phyloP scores from a whole-genome alignment of 2,113 vertebrate species.

The Seriola rivoliana region DNA sequence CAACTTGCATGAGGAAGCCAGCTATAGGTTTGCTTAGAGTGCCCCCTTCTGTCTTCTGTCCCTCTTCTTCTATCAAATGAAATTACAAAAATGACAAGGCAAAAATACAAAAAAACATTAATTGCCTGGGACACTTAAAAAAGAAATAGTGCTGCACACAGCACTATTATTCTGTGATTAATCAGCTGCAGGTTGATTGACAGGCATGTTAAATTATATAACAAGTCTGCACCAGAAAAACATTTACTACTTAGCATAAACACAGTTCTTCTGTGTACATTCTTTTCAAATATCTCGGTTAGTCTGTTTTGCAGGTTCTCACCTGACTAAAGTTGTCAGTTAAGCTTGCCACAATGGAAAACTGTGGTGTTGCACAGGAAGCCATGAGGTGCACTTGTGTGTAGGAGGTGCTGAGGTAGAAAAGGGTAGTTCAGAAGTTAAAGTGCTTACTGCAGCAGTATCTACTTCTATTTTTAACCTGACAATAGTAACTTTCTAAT shows the following conservation, averaged over 20 bases:
- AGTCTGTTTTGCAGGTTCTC: slow-evolving; percentile 32
- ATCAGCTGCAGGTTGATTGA: neutral
- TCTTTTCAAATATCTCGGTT: neutral
- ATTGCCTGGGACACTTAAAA: neutral
- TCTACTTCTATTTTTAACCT: slow-evolving; percentile 78
- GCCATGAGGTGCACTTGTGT: slow-evolving; percentile 66
- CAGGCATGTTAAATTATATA: neutral
- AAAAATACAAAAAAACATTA: slow-evolving; percentile 23
- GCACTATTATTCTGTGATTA: neutral
- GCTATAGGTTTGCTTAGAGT: slow-evolving; percentile 54
- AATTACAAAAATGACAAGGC: slow-evolving; percentile 30
- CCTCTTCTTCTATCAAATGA: neutral
- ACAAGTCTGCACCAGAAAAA: neutral
- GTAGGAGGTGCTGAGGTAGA: slow-evolving; percentile 77
- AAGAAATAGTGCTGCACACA: neutral
- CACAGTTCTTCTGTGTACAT: neutral
- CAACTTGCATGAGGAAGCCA: slow-evolving; percentile 11
- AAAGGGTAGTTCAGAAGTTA: slow-evolving; percentile 70
- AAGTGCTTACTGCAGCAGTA: slow-evolving; percentile 71
- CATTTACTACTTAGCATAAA: neutral
- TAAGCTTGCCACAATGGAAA: slow-evolving; percentile 79
- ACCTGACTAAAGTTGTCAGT: slow-evolving; percentile 32
- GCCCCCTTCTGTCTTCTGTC: slow-evolving; percentile 61
- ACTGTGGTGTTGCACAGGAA: slow-evolving; percentile 81
- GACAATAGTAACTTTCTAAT: slow-evolving; percentile 64